These are phyloP conservation scores for Tetranychus piercei DNA, from an alignment of 2,888 invertebrate genomes.

Conservation along the genomic window DNA sequence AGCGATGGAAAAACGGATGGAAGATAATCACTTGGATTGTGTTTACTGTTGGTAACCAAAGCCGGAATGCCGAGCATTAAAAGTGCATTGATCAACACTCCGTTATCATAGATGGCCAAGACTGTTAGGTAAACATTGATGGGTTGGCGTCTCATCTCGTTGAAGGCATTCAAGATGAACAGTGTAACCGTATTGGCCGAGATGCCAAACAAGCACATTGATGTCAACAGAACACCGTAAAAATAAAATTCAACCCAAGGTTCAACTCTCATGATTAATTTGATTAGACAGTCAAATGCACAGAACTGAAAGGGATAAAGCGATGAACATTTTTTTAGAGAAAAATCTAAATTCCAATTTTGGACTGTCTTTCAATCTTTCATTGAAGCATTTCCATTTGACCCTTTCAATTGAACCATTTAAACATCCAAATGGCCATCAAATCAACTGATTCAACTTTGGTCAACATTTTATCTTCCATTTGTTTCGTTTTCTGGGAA, in stretches of 20 bases:
- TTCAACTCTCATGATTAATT: not conserved
- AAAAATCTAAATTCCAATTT: too few species aligned
- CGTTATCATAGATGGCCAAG: constrained; percentile 77
- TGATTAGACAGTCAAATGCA: too few species aligned
- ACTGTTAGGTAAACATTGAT: constrained; percentile 85
- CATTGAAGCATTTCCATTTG: too few species aligned
- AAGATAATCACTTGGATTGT: not conserved
- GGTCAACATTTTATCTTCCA: too few species aligned
- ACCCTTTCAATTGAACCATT: too few species aligned
- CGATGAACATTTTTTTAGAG: too few species aligned
- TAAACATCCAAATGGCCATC: too few species aligned
- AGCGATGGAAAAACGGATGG: constrained; percentile 2
- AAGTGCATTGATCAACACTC: constrained; percentile 48
- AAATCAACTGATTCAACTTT: too few species aligned
- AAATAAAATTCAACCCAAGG: constrained; percentile 14
- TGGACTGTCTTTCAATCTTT: too few species aligned
- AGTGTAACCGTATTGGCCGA: constrained; percentile 21
- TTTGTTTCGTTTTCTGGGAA: too few species aligned
- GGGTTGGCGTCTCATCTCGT: constrained; percentile 21
- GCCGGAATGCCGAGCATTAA: constrained; percentile 68
- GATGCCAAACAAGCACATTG: constrained; percentile 19
- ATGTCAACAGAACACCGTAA: constrained; percentile 19
- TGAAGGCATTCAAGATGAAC: constrained; percentile 19
- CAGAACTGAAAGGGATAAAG: too few species aligned
- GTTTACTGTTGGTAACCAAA: constrained; percentile 33